Base-by-base conservation (phyloP, 2,113 vertebrate genomes). In the Laterallus jamaicensis region DNA sequence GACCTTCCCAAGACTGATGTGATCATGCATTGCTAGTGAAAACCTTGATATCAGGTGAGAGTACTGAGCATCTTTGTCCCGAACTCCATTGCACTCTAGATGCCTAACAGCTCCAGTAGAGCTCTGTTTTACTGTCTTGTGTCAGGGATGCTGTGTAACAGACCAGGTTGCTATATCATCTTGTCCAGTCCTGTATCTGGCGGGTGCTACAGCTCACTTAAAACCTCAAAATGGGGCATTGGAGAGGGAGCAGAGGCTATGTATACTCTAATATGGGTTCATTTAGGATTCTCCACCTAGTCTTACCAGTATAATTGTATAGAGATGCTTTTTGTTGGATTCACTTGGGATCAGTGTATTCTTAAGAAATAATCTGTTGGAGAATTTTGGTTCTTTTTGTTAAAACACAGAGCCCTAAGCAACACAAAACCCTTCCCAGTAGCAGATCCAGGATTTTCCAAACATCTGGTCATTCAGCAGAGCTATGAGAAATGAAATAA, bases 21-120 rank as follows among this genome's bases (percentile, higher is more conserved):
- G 40, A 13, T 37, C 25, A 0, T 24, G 54, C 2, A 1, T 39
- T 6, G 0, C 5, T 25, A 15, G 9, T 25, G 40, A 55, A 26
- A 44, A 3, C 35, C 10, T 55, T 75, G 52, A 8, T 39, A 10
- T 15, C 1, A 5, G 11, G 6, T 32, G 40, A 31, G 25, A 39
- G 13, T 14, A 4, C 20, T 49, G 54, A 28, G 6, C 2, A 12
- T 19, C 18, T 59, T 18, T 31, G 22, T 21, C 35, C 64, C 58
- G 44, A 52, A 16, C 15, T 71, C 25, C 32, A 2, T 58, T 40
- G 29, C 10, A 2, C 28, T 35, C 21, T 16, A 44, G 26, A 25
- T 82, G 29, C 32, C 35, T 22, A 25, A 5, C 9, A 71, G 31
- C 49, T 68, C 31, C 62, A 39, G 12, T 50, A 42, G 7, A 4